These are phyloP conservation scores for Rhabdomys pumilio DNA, from an alignment of 2,797 vertebrate genomes.

Conservation along the genomic window DNA sequence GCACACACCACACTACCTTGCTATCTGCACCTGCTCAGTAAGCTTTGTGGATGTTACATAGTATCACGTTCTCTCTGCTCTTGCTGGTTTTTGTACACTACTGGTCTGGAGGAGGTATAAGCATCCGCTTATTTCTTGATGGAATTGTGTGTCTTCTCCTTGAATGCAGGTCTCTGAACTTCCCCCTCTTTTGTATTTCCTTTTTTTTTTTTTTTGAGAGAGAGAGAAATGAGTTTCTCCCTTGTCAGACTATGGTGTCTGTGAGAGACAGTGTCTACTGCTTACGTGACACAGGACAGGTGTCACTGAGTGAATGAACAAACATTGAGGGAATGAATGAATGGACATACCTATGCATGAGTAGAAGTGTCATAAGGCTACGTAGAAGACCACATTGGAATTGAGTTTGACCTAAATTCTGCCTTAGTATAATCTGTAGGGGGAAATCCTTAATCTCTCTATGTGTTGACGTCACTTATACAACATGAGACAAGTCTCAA, in stretches of 20 bases:
- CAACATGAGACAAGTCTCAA: neutral
- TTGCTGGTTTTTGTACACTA: neutral
- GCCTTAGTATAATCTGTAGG: neutral
- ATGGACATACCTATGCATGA: neutral
- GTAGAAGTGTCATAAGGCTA: neutral
- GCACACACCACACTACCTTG: too few species aligned
- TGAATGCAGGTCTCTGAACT: neutral
- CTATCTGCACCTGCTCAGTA: too few species aligned
- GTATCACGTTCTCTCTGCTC: neutral
- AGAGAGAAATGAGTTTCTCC: neutral
- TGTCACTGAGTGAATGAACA: neutral
- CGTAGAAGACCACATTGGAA: neutral
- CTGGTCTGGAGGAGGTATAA: neutral
- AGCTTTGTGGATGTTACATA: neutral
- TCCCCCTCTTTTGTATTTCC: neutral
- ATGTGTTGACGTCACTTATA: neutral
- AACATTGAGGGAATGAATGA: neutral
- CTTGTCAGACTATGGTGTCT: neutral
- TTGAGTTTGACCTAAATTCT: neutral
- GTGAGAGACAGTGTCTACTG: neutral
- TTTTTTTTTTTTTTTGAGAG: neutral
- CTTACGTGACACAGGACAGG: neutral
- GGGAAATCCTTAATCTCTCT: neutral
- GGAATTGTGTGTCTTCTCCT: neutral
- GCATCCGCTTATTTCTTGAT: neutral